Conservation (phyloP, 2,113 vertebrate genomes). For the Megaleporinus macrocephalus region DNA sequence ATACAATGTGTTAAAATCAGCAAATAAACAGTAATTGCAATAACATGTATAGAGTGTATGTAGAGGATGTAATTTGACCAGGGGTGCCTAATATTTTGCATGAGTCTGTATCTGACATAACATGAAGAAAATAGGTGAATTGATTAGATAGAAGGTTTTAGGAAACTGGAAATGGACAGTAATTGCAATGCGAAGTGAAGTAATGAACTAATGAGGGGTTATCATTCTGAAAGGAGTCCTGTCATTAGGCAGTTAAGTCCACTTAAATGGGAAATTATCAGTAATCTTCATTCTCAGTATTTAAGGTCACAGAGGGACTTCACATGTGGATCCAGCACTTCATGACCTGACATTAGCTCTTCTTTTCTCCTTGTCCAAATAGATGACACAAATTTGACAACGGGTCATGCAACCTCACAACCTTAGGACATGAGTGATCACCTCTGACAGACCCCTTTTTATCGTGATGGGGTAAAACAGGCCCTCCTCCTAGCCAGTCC, state of each 20-base stretch:
- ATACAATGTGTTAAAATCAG: no score
- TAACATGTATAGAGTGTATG: no score
- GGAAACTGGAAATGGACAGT: constrained; percentile 13
- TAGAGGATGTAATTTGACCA: no score
- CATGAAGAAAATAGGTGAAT: background rate
- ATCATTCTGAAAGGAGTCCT: constrained; percentile 9
- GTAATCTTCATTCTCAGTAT: constrained; percentile 28
- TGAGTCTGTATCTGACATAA: background rate
- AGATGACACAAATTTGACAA: constrained; percentile 33
- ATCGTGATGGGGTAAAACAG: constrained; percentile 44
- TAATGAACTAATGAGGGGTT: constrained; percentile 38
- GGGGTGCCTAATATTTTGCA: no score
- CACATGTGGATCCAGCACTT: constrained; percentile 29
- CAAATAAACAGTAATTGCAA: no score
- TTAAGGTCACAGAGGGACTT: constrained; percentile 35
- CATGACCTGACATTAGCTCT: constrained; percentile 1
- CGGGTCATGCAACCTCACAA: constrained; percentile 3
- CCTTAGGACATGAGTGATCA: constrained; percentile 37
- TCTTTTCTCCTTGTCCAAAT: background rate
- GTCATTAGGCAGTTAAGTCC: constrained; percentile 48
- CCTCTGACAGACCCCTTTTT: constrained; percentile 23
- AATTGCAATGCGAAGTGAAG: constrained; percentile 21
- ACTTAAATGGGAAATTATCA: constrained; percentile 36
- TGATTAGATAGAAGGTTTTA: constrained; percentile 27
- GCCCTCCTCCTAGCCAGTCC: constrained; percentile 38